Evolutionary conservation across 1,140 invertebrate species (phyloP), one percentile per base, ranked within the genome.

Genomic region (Drosophila bocqueti): DNA sequence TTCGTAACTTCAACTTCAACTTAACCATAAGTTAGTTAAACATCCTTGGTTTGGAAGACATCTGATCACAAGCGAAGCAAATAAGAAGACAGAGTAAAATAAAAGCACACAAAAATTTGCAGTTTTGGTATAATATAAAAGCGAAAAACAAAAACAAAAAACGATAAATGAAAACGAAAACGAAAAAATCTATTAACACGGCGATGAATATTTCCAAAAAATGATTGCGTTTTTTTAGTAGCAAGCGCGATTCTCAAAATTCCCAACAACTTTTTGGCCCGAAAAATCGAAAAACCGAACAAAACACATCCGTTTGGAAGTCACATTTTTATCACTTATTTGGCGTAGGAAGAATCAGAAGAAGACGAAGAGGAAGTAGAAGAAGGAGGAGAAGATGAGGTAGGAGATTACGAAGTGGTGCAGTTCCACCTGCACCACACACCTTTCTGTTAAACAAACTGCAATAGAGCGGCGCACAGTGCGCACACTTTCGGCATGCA

Each of bases 261-360:
- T 91, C 31, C 49, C 43, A 78, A 71, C 11, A 71, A 50, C 49
- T 80, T 87, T 83, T 83, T 59, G 65, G 80, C 50, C 72, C 50
- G 24, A 49, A 49, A 49, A 74, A 77, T 42, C 34, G 29, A 71
- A 65, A 59, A 18, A 49, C 61, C 40, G 36, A 71, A 85, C 60
- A 69, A 66, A 65, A 34, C 26, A 52, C 29, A 18, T 74, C 75
- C 72, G 78, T 91, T 81, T 74, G 74, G 66, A 86, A 79, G 63
- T 73, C 74, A 74, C 24, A 81, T 91, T 92, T 92, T 92, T 92
- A 92, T 92, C 91, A 92, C 91, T 92, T 92, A 92, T 92, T 92
- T 92, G 86, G 91, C 76, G 73, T 58, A 79, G 69, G 46, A 64
- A 78, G 77, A 60, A 91, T 72, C 60, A 77, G 73, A 74, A 36